Percentiles rank a stretch among this genome's conserved stretches.
Conservation (phyloP, 2,888 invertebrate species). For the Platycnemis pennipes region DNA sequence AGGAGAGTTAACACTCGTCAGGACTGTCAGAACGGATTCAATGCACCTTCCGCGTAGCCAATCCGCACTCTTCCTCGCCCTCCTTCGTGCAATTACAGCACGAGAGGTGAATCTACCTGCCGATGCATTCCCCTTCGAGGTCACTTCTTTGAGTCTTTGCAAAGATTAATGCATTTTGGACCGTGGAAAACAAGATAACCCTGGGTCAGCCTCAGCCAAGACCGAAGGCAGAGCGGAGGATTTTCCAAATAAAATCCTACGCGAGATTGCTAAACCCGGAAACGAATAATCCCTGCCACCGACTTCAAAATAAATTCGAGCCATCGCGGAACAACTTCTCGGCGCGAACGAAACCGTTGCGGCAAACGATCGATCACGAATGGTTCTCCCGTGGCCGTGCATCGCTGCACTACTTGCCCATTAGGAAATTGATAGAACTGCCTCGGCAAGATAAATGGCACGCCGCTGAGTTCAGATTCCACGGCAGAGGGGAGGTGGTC, state of each 20-base stretch:
- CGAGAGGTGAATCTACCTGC: too few species aligned
- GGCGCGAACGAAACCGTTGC: background rate
- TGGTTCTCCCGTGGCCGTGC: background rate
- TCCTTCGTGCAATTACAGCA: too few species aligned
- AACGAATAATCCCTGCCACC: background rate
- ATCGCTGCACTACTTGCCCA: background rate
- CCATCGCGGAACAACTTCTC: background rate
- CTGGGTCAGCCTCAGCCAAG: background rate
- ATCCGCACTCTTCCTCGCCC: too few species aligned
- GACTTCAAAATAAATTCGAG: background rate
- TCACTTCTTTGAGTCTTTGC: too few species aligned
- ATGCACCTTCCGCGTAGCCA: too few species aligned
- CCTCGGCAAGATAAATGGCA: background rate
- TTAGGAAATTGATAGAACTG: background rate
- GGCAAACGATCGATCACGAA: slow-evolving; percentile 14
- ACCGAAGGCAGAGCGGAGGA: background rate
- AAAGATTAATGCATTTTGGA: too few species aligned
- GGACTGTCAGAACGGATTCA: too few species aligned
- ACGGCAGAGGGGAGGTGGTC: background rate
- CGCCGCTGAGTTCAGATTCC: background rate
- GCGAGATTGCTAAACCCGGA: background rate
- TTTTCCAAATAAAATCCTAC: background rate
- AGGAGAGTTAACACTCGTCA: too few species aligned
- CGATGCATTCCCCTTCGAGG: too few species aligned
- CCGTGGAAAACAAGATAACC: background rate